Evolutionary conservation across 2,888 invertebrate genomes (phyloP).

Genomic region (Xestia sexstrigata): DNA sequence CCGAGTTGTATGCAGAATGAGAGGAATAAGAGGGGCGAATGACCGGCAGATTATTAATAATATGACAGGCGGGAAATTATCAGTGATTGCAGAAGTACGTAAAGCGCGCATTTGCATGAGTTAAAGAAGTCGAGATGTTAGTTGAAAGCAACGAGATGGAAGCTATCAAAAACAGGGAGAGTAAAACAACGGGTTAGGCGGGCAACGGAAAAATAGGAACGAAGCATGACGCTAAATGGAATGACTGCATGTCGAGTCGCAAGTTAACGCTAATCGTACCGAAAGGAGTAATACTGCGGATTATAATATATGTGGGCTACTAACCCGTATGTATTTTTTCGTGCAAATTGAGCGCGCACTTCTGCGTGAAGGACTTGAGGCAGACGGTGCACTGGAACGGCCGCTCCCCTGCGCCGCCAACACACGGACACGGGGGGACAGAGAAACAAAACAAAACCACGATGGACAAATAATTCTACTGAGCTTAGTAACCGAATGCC

Average conservation of each 20-base stretch:
- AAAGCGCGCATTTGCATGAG: constrained; percentile 84
- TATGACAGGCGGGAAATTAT: constrained; percentile 78
- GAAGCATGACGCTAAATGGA: constrained; percentile 89
- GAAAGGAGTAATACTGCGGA: constrained; percentile 83
- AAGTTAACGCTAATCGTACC: constrained; percentile 82
- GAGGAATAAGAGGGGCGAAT: constrained; percentile 75
- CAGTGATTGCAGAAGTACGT: constrained; percentile 86
- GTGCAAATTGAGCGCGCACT: constrained; percentile 92
- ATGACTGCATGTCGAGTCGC: constrained; percentile 81
- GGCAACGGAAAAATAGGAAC: constrained; percentile 88
- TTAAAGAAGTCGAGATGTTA: constrained; percentile 85
- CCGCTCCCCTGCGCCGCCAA: constrained; percentile 90
- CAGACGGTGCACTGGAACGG: constrained; percentile 92
- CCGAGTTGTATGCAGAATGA: constrained; percentile 80
- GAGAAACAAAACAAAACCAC: constrained; percentile 91
- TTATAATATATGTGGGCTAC: constrained; percentile 90
- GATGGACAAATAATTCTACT: constrained; percentile 89
- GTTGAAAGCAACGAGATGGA: constrained; percentile 88
- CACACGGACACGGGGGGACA: constrained; percentile 86
- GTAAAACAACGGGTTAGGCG: constrained; percentile 87
- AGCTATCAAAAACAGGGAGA: constrained; percentile 83
- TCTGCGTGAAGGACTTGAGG: constrained; percentile 92
- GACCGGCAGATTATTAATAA: constrained; percentile 78
- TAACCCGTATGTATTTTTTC: constrained; percentile 92
- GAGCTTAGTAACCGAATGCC: constrained; percentile 69